phyloP scores from a whole-genome alignment of 2,888 invertebrate genomes.

The Nasonia oneida region DNA sequence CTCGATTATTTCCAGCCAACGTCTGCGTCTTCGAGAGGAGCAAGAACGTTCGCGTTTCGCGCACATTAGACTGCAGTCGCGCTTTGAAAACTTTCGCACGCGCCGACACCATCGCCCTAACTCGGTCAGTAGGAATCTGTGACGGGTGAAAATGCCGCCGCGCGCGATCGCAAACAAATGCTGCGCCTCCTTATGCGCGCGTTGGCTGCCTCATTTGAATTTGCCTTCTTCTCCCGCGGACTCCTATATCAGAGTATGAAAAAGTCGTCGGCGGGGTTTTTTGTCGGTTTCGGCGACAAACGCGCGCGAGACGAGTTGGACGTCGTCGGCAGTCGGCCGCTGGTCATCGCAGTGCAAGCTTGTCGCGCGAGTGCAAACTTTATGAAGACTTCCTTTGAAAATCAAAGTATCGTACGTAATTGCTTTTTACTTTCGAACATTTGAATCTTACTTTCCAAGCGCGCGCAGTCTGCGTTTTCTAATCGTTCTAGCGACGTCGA shows the following conservation, averaged over 20 bases:
- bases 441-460: background rate
- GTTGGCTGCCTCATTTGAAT: background rate
- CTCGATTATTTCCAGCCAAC: too few species aligned
- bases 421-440: background rate
- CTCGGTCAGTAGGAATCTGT: conserved; percentile 77
- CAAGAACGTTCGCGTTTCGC: background rate
- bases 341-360: background rate
- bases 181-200: background rate
- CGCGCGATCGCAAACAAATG: background rate
- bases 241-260: too few species aligned
- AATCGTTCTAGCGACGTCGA: background rate
- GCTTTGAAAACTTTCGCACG: conserved; percentile 51
- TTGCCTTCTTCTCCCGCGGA: too few species aligned
- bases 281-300: background rate
- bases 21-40: too few species aligned
- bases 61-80: conserved; percentile 5
- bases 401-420: background rate
- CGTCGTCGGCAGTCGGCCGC: background rate
- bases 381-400: background rate
- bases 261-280: background rate
- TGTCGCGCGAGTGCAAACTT: background rate
- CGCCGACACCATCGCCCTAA: conserved; percentile 61
- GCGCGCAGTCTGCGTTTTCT: background rate
- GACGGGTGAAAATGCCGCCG: conserved; percentile 71
- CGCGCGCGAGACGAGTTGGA: background rate